Percentiles rank a stretch among this genome's conserved stretches.
These are phyloP conservation scores for Cecidostiba fungosa DNA, from an alignment of 2,888 invertebrate species.

Conservation along the genomic window DNA sequence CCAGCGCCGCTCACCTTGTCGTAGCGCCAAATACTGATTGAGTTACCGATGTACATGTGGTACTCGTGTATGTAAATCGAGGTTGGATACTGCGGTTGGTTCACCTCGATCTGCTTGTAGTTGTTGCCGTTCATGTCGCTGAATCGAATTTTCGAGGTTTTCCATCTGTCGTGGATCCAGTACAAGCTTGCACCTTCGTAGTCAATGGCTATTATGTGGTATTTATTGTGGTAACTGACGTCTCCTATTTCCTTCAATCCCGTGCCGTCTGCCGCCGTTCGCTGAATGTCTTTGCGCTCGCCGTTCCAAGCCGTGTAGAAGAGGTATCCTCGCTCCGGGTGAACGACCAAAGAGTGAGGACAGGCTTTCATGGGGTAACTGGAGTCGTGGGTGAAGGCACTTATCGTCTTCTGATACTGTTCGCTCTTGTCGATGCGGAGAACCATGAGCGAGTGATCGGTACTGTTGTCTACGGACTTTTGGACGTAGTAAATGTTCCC, in stretches of 20 bases:
- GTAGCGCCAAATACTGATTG: not conserved
- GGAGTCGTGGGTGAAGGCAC: not conserved
- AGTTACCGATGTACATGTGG: not conserved
- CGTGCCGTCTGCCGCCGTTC: not conserved
- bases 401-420: not conserved
- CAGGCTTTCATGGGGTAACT: not conserved
- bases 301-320: not conserved
- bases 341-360: not conserved
- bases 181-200: not conserved
- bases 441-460: not conserved
- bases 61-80: not conserved
- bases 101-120: not conserved
- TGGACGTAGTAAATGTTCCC: not conserved
- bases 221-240: not conserved
- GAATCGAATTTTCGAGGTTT: not conserved
- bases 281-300: not conserved
- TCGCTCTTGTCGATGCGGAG: not conserved
- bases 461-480: not conserved
- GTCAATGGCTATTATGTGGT: not conserved
- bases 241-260: not conserved
- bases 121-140: not conserved
- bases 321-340: not conserved
- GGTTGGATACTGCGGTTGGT: not conserved
- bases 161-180: not conserved
- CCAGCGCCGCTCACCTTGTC: not conserved